Percentiles rank a stretch among this genome's conserved stretches.
Conservation (phyloP, 2,797 vertebrate genomes). For the Manis crassicaudata region DNA sequence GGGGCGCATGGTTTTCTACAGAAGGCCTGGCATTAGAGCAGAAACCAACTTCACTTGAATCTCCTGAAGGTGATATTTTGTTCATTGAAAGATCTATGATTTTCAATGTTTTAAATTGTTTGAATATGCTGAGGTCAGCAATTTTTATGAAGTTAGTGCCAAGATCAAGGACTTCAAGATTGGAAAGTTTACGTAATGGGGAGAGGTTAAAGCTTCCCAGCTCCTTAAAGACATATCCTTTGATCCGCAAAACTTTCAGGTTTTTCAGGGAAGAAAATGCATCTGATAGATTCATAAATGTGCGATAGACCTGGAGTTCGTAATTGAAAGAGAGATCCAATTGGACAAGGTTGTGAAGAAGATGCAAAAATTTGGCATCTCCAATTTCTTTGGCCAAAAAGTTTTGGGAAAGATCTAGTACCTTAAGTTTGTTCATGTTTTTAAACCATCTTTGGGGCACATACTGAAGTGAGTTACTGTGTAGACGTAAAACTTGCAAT, state of each 20-base stretch:
- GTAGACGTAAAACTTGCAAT: slow-evolving; percentile 90
- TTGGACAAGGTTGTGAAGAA: slow-evolving; percentile 89
- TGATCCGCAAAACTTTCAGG: slow-evolving; percentile 89
- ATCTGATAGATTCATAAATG: slow-evolving; percentile 86
- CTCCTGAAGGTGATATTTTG: slow-evolving; percentile 93
- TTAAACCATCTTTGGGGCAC: slow-evolving; percentile 90
- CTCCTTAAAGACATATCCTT: slow-evolving; percentile 94
- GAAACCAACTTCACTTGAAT: slow-evolving; percentile 71
- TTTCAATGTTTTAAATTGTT: slow-evolving; percentile 88
- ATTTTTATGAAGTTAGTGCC: slow-evolving; percentile 98
- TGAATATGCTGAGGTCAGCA: slow-evolving; percentile 89
- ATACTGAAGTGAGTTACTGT: slow-evolving; percentile 93
- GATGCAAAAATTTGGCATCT: slow-evolving; percentile 87
- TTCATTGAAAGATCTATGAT: slow-evolving; percentile 94
- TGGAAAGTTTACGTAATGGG: slow-evolving; percentile 86
- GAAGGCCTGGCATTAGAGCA: slow-evolving; percentile 76
- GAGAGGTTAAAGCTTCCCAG: slow-evolving; percentile 84
- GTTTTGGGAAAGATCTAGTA: slow-evolving; percentile 95
- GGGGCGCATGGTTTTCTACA: slow-evolving; percentile 77
- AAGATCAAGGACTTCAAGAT: slow-evolving; percentile 93
- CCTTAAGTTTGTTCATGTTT: slow-evolving; percentile 85
- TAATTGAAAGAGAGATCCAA: slow-evolving; percentile 97
- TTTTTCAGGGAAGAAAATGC: slow-evolving; percentile 89
- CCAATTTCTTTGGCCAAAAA: slow-evolving; percentile 91
- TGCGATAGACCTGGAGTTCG: slow-evolving; percentile 90